Percentiles rank a stretch among this genome's conserved stretches.
Evolutionary conservation across 1,140 invertebrate species (phyloP).

Genomic region (Bombyx mori): ASM3026992v2 NC_085114.1:5548001-5548500

Average conservation of each 20-base stretch:
- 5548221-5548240: conserved; percentile 28
- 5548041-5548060: too few relatives aligned
- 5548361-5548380: conserved; percentile 89
- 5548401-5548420: neutral
- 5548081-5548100: too few relatives aligned
- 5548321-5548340: conserved; percentile 80
- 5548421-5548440: neutral
- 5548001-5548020: too few relatives aligned
- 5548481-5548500: neutral
- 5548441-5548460: neutral
- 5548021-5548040: too few relatives aligned
- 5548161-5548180: too few relatives aligned
- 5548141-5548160: too few relatives aligned
- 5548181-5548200: conserved; percentile 1
- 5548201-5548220: conserved; percentile 19
- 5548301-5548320: conserved; percentile 81
- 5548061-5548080: too few relatives aligned
- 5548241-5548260: conserved; percentile 71
- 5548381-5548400: conserved; percentile 71
- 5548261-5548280: conserved; percentile 86
- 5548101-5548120: too few relatives aligned
- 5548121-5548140: too few relatives aligned
- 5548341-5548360: conserved; percentile 85
- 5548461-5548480: neutral
- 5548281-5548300: conserved; percentile 87